Evolutionary conservation across 2,113 vertebrate species (phyloP).

Genomic region (Spea bombifrons): DNA sequence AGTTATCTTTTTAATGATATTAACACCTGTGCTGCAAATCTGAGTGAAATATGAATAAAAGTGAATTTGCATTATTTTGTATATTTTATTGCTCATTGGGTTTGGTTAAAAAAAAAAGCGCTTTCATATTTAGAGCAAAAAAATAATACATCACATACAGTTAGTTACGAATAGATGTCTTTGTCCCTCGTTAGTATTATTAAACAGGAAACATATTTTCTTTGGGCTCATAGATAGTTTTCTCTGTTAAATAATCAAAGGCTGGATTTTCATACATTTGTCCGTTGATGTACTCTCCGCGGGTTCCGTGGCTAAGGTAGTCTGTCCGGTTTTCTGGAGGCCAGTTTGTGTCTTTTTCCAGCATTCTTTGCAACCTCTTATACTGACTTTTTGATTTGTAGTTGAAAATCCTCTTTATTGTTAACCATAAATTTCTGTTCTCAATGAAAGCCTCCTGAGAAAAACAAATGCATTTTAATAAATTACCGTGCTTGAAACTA

Average conservation of each 20-base stretch:
- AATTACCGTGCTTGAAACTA: no score
- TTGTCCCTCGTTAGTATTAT: no score
- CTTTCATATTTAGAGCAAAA: no score
- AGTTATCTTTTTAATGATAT: no score
- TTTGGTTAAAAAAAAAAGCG: no score
- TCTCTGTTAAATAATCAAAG: slow-evolving; percentile 33
- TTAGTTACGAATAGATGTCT: no score
- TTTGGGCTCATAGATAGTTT: not conserved
- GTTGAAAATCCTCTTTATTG: slow-evolving; percentile 55
- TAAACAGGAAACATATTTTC: no score
- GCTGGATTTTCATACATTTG: slow-evolving; percentile 46
- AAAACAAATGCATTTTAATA: not conserved
- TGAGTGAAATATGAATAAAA: no score
- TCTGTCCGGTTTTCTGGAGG: slow-evolving; percentile 51
- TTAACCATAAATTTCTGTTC: slow-evolving; percentile 58
- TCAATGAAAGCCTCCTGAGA: slow-evolving; percentile 34
- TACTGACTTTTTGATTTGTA: slow-evolving; percentile 58
- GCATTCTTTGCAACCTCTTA: slow-evolving; percentile 54
- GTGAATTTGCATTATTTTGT: no score
- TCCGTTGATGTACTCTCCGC: not conserved
- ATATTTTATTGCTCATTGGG: no score
- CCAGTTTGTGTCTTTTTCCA: slow-evolving; percentile 57
- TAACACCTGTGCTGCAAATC: no score
- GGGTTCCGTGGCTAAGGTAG: slow-evolving; percentile 43
- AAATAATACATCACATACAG: no score